Conservation (phyloP, 2,888 invertebrate genomes). For the Cerastoderma edule region DNA sequence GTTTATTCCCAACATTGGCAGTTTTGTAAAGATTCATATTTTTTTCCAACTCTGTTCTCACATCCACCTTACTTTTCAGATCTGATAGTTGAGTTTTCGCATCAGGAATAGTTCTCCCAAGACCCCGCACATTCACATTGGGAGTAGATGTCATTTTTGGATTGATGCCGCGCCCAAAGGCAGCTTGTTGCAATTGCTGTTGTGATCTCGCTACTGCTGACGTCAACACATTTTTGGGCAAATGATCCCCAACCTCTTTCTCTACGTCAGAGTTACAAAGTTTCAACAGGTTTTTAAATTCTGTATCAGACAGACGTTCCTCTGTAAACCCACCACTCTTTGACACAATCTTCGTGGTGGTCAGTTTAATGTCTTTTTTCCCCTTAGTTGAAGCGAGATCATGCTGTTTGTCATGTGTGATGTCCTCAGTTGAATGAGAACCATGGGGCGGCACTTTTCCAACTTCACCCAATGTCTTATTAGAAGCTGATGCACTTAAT, state of each 20-base stretch:
- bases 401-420: background rate
- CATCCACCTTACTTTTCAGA: background rate
- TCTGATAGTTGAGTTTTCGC: background rate
- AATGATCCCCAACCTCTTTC: slow-evolving; percentile 24
- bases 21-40: background rate
- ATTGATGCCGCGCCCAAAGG: background rate
- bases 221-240: too few species aligned
- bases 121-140: background rate
- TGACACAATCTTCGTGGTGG: slow-evolving; percentile 52
- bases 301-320: slow-evolving; percentile 43
- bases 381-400: background rate
- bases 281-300: slow-evolving; percentile 44
- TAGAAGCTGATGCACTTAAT: background rate
- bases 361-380: slow-evolving; percentile 36
- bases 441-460: background rate
- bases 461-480: background rate
- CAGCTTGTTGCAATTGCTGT: background rate
- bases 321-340: slow-evolving; percentile 55
- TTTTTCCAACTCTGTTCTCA: background rate
- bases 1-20: background rate
- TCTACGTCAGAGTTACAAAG: slow-evolving; percentile 12
- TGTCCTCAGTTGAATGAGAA: background rate
- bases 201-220: slow-evolving; percentile 1
- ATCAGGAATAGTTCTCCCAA: slow-evolving; percentile 1
- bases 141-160: background rate